A percentile compares a stretch with the other conserved stretches of the same genome.
These are phyloP conservation scores for Diachasmimorpha longicaudata DNA, from an alignment of 1,140 invertebrate genomes.

Conservation along the genomic window DNA sequence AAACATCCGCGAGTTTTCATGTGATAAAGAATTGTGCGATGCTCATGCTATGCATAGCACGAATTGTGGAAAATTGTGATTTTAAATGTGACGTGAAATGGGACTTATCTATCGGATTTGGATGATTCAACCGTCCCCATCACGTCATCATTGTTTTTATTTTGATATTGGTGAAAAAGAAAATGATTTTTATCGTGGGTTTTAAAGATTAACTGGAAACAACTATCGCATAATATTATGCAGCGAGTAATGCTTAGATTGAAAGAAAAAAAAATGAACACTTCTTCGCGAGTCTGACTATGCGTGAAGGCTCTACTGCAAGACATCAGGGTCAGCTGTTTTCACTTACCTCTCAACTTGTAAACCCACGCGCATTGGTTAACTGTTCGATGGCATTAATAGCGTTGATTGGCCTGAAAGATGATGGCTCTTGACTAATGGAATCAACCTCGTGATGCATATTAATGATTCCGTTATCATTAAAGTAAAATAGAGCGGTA, in stretches of 20 bases:
- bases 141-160: neutral
- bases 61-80: neutral
- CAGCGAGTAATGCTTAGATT: too few species aligned
- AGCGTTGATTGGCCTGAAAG: neutral
- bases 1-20: neutral
- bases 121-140: neutral
- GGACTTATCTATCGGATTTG: neutral
- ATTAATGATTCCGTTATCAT: neutral
- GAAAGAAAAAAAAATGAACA: constrained; percentile 25
- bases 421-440: neutral
- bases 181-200: too few species aligned
- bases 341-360: constrained; percentile 11
- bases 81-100: neutral
- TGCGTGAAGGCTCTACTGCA: neutral
- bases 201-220: neutral
- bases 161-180: neutral
- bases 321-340: constrained; percentile 35
- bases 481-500: neutral
- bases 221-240: neutral
- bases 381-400: neutral
- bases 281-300: constrained; percentile 34
- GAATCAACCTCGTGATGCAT: neutral
- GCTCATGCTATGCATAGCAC: too few species aligned
- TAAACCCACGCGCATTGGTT: neutral
- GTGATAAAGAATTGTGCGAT: neutral